Evolutionary conservation across 2,113 vertebrate species (phyloP), one percentile per base, ranked within the genome.

Genomic region (Gymnogyps californianus): DNA sequence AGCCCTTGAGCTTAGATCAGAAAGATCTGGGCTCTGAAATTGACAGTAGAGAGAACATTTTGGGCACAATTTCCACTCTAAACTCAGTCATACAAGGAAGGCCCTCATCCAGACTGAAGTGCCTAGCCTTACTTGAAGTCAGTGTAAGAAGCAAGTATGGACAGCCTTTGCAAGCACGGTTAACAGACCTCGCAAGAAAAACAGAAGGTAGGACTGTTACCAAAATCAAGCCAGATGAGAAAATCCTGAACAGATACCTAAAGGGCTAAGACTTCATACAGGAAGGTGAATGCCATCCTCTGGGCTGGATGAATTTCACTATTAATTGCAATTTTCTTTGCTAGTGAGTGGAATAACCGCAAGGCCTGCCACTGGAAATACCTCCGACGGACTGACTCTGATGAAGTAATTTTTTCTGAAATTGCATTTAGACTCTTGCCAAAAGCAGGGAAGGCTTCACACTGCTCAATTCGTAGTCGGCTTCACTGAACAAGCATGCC

Each of bases 141-240:
- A 76, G 49, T 25, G 9, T 2, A 36, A 34, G 44, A 13, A 14
- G 46, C 47, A 28, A 22, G 51, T 2, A 47, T 0, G 6, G 36
- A 34, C 52, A 49, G 81, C 9, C 58, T 7, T 22, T 36, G n/a
- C 0, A 0, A n/a, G 67, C 21, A 6, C 1, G 4, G 20, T 14
- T 11, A 70, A 42, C 31, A 61, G 40, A 61, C 40, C 24, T 26
- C 13, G 8, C 24, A 69, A n/a, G 36, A 59, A 57, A 88, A 62
- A 59, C 5, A 26, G 24, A 31, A 75, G 51, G 34, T 6, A 31
- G 66, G 42, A 54, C 0, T 40, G 46, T 20, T 25, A 47, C 36
- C 20, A 28, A 79, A 72, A 46, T 22, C 70, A 3, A 46, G 46
- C 58, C 54, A 59, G 75, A 59, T 28, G 26, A 89, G 28, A 87